Evolutionary conservation across 2,797 vertebrate genomes (phyloP), one percentile per base, ranked within the genome.

Genomic region (Sebastes paucispinis): DNA sequence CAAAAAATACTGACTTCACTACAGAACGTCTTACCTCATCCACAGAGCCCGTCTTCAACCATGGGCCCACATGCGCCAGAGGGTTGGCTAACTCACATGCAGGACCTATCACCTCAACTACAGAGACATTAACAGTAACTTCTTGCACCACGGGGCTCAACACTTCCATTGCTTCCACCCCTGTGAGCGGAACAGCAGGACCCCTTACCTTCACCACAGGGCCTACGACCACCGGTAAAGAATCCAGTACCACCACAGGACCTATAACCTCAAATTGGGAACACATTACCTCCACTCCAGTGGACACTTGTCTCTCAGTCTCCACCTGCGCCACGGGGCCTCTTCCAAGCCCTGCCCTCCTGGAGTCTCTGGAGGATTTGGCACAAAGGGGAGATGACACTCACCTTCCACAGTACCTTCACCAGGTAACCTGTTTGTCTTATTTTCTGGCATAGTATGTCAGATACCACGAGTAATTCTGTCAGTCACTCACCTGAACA

Each of bases 351-450:
- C 73, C 70, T 29, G 55, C 71, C 74, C 76, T 88, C 43, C 70
- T 91, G 59, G 79, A 79, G 55, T 88, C 75, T 82, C 89, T 90
- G 39, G 90, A 93, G 59, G 84, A 93, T 59, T 69, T 96, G 80
- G 91, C 89, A 81, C 86, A 93, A 74, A 91, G 85, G 80, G 94
- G 93, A 62, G 96, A 96, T 52, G 93, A 95, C 27, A 54, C 85
- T 29, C 89, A 89, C 70, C 94, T 99, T 70, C 98, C 98, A n/a
- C 94, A 96, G 54, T 95, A 95, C 88, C 97, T 99, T 73, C 98
- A 99, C 91, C 97, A 98, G 98, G 98, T 99, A 92, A 85, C 43
- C 63, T 24, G 4, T 65, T 65, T 75, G 18, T 81, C 29, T 60
- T 76, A 25, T 18, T 64, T 10, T 76, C 25, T 82, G 24, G 4